A percentile compares a stretch with the other conserved stretches of the same genome.
Evolutionary conservation across 2,797 vertebrate species (phyloP).

Genomic region (Pseudomugil gertrudae): DNA sequence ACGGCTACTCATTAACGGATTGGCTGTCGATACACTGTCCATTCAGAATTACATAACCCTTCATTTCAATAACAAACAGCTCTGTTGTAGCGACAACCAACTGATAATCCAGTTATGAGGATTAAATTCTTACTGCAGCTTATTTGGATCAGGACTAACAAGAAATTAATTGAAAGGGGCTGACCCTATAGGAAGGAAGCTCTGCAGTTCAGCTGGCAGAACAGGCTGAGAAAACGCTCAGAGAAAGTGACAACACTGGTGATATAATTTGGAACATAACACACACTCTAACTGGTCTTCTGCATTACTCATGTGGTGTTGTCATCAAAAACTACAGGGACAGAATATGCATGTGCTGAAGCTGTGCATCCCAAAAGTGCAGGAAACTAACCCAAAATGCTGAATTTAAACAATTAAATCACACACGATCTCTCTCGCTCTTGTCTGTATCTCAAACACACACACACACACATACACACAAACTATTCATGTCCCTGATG

Average conservation of each 20-base stretch:
- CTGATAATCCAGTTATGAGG: conserved; percentile 80
- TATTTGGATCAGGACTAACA: conserved; percentile 80
- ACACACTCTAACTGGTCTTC: conserved; percentile 39
- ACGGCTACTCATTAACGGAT: conserved; percentile 22
- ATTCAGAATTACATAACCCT: conserved; percentile 52
- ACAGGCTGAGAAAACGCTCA: conserved; percentile 60
- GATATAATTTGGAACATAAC: conserved; percentile 69
- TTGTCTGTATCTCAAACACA: neutral
- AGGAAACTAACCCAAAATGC: conserved; percentile 33
- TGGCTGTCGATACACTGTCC: conserved; percentile 40
- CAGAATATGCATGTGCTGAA: conserved; percentile 41
- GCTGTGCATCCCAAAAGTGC: conserved; percentile 32
- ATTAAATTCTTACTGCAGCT: conserved; percentile 81
- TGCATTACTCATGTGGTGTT: conserved; percentile 44
- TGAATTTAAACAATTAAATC: conserved; percentile 44
- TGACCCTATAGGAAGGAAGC: conserved; percentile 74
- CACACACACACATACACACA: conserved; percentile 12
- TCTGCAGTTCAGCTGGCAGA: conserved; percentile 61
- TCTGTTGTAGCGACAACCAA: conserved; percentile 65
- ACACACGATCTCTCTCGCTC: neutral
- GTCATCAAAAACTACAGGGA: conserved; percentile 48
- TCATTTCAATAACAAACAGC: conserved; percentile 64
- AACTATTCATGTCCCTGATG: conserved; percentile 54
- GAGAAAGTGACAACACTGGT: conserved; percentile 59
- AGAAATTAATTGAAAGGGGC: conserved; percentile 80